Percentiles rank a stretch among this genome's conserved stretches.
Conservation (phyloP, 2,797 vertebrate species). For the Oreortyx pictus region DNA sequence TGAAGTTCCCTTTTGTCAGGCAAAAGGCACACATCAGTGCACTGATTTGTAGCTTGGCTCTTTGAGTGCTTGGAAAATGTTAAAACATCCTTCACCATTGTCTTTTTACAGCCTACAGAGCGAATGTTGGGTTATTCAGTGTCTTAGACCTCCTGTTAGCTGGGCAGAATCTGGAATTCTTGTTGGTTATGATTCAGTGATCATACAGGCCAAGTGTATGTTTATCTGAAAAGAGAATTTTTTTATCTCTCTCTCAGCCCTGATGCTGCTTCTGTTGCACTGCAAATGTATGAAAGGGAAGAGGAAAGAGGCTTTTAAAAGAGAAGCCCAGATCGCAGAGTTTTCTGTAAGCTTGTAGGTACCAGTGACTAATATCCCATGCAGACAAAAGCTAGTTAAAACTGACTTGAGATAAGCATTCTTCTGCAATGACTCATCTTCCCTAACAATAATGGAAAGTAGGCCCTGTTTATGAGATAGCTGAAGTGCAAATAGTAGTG, state of each 20-base stretch:
- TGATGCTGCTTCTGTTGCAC: constrained; percentile 51
- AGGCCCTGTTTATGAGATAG: constrained; percentile 74
- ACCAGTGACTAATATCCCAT: constrained; percentile 65
- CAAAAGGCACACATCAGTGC: constrained; percentile 20
- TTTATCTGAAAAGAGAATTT: constrained; percentile 64
- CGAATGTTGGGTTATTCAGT: constrained; percentile 62
- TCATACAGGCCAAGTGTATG: constrained; percentile 75
- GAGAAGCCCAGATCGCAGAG: constrained; percentile 41
- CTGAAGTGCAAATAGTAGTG: constrained; percentile 77
- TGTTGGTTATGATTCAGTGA: constrained; percentile 82
- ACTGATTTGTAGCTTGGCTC: constrained; percentile 46
- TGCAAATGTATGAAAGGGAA: constrained; percentile 61
- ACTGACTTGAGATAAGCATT: constrained; percentile 77
- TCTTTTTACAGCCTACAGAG: constrained; percentile 65
- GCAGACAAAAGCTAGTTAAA: constrained; percentile 79
- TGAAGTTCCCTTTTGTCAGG: neutral
- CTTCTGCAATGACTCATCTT: constrained; percentile 79
- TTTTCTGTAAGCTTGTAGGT: constrained; percentile 58
- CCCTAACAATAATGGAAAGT: constrained; percentile 74
- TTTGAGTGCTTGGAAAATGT: constrained; percentile 64
- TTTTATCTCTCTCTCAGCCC: constrained; percentile 44
- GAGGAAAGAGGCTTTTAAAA: constrained; percentile 50
- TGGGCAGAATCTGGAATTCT: constrained; percentile 56
- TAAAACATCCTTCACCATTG: constrained; percentile 74
- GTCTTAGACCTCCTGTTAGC: constrained; percentile 61